phyloP scores from a whole-genome alignment of 1,140 invertebrate species.

The Drosophila sechellia region DNA sequence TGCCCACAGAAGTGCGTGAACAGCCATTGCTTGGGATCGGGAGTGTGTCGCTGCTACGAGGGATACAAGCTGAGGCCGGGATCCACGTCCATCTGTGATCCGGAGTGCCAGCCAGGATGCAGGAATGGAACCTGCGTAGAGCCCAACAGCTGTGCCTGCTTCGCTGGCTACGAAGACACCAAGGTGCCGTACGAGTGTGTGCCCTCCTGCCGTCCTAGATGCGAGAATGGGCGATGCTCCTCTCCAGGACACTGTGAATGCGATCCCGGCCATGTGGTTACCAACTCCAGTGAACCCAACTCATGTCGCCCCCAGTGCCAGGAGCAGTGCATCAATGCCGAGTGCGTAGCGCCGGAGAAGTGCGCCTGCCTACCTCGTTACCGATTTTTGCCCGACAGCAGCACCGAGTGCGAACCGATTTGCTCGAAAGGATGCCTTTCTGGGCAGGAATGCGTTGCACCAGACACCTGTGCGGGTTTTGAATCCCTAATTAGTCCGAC shows the following conservation, averaged over 20 bases:
- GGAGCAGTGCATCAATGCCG: conserved; percentile 85
- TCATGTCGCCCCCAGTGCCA: conserved; percentile 75
- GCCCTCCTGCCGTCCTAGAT: conserved; percentile 82
- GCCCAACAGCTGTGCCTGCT: conserved; percentile 81
- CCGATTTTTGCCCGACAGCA: conserved; percentile 80
- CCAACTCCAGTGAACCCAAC: conserved; percentile 71
- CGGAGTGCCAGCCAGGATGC: conserved; percentile 84
- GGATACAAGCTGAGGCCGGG: conserved; percentile 58
- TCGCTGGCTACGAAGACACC: conserved; percentile 71
- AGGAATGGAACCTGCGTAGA: conserved; percentile 85
- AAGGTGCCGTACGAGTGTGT: conserved; percentile 57
- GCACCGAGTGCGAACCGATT: conserved; percentile 85
- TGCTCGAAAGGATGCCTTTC: conserved; percentile 86
- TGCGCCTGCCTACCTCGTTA: conserved; percentile 86
- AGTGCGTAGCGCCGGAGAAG: conserved; percentile 81
- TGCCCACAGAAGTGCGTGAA: conserved; percentile 81
- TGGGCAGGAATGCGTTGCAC: conserved; percentile 37
- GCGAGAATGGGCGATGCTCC: conserved; percentile 74
- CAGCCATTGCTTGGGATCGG: conserved; percentile 65
- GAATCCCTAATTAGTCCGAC: background rate
- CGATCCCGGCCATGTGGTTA: conserved; percentile 54
- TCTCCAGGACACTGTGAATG: conserved; percentile 72
- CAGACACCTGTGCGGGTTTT: conserved; percentile 37
- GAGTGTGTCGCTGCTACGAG: conserved; percentile 74
- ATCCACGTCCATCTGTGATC: conserved; percentile 83